Percentiles rank a stretch among this genome's conserved stretches.
phyloP scores from a whole-genome alignment of 2,797 vertebrate genomes.

The Psittacula derbiana region DNA sequence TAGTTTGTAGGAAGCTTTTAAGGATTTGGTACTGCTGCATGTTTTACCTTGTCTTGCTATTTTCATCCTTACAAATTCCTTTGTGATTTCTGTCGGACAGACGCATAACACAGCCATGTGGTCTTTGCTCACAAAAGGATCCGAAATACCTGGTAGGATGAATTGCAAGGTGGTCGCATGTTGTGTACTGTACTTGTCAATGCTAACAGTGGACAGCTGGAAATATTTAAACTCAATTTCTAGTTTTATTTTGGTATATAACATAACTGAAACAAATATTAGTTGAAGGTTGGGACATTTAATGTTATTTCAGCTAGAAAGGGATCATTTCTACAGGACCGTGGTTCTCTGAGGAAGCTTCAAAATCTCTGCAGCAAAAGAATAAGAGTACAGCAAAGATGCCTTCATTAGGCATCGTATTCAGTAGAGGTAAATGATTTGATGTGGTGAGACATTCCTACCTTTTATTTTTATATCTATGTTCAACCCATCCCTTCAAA shows the following conservation, averaged over 20 bases:
- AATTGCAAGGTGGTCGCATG: neutral
- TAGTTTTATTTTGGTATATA: neutral
- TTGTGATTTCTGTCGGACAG: neutral
- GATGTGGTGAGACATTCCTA: neutral
- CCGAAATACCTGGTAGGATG: neutral
- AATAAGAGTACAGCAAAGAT: neutral
- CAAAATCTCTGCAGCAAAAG: neutral
- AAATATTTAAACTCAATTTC: neutral
- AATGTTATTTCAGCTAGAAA: neutral
- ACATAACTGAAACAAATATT: neutral
- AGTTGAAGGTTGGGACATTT: neutral
- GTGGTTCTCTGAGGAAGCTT: neutral
- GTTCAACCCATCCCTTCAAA: neutral
- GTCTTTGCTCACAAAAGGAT: neutral
- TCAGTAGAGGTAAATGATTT: neutral
- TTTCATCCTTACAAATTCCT: neutral
- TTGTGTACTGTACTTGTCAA: neutral
- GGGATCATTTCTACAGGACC: fast-evolving
- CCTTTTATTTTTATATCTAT: neutral
- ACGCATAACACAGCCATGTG: neutral
- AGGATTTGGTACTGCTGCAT: neutral
- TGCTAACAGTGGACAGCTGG: neutral
- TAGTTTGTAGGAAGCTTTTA: neutral
- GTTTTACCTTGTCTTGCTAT: neutral
- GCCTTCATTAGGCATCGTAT: fast-evolving